Base-by-base conservation (phyloP, 1,140 invertebrate species). In the Nixonia krombeini region DNA sequence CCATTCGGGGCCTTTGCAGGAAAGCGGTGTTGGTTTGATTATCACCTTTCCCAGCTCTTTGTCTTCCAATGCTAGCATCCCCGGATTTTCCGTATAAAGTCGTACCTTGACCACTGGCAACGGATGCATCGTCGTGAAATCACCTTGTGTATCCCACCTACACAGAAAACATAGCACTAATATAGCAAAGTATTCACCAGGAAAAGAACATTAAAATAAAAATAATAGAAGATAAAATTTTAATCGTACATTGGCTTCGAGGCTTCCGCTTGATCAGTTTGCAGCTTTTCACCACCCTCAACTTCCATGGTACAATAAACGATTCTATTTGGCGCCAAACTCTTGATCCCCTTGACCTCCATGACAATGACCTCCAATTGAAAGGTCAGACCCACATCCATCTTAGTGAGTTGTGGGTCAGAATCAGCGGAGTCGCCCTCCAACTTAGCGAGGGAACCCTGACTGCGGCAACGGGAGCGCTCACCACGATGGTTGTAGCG, bases 241-340 rank as follows among this genome's bases (percentile, higher is more conserved):
- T n/a, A 23, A 40, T 71, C 89, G 90, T 86, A 95, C 96, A 96
- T 95, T 42, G 97, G 97, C 86, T 99, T 99, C 0, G 96, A 97
- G 9, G 97, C 97, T 87, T 99, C 97, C 1, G 97, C 97, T 85
- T 99, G 97, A 87, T 99, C 98, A 4, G 98, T 99, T 87, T 99
- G 97, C 28, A 99, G 86, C 85, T 99, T 99, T 80, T 99, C 96
- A 29, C 96, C 96, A 51, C 94, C 94, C 85, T 99, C 97, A 0
- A 99, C 96, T 87, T 99, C 98, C 98, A 99, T 99, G 15, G 97
- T 99, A 85, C 98, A 99, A 87, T 99, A 99, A 21, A 99, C 97
- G 75, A 99, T 98, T 78, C 97, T 90, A 88, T 97, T 99, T 9
- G 96, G 92, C 67, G 96, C 92, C 68, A 99, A 86, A 25, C 96